A percentile compares a stretch with the other conserved stretches of the same genome.
Evolutionary conservation across 1,140 invertebrate species (phyloP).

Genomic region (Penaeus japonicus): DNA sequence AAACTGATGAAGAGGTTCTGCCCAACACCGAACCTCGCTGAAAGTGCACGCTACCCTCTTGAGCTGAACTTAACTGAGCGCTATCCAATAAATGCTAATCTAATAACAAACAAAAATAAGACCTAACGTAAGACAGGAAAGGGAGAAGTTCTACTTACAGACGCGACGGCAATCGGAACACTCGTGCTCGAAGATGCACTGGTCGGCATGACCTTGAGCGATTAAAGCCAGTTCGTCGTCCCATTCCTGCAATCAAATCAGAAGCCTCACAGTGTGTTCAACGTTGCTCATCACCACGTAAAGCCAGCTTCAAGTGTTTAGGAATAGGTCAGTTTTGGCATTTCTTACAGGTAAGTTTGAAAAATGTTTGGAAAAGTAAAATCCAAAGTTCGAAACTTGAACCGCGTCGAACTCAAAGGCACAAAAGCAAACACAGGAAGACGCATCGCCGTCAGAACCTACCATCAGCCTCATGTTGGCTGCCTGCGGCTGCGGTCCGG

Average conservation of each 20-base stretch:
- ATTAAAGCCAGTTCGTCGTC: conserved; percentile 82
- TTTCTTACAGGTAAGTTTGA: too few relatives aligned
- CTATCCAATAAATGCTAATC: background rate
- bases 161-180: conserved; percentile 67
- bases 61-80: background rate
- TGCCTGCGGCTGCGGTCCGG: conserved; percentile 75
- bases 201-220: conserved; percentile 84
- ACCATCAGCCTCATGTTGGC: conserved; percentile 85
- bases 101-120: background rate
- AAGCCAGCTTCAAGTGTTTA: too few relatives aligned
- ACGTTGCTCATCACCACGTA: background rate
- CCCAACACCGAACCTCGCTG: conserved; percentile 60
- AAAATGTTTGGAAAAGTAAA: too few relatives aligned
- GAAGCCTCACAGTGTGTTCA: background rate
- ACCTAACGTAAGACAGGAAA: background rate
- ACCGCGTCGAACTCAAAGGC: too few relatives aligned
- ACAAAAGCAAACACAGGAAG: too few relatives aligned
- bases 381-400: too few relatives aligned
- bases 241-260: conserved; percentile 68
- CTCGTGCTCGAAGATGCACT: conserved; percentile 81
- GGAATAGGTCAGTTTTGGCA: too few relatives aligned
- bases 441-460: conserved; percentile 58
- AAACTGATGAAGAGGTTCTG: conserved; percentile 60
- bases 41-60: background rate
- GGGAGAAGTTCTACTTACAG: conserved; percentile 67